These are phyloP conservation scores for Platycnemis pennipes DNA, from an alignment of 2,888 invertebrate species.

Conservation along the genomic window DNA sequence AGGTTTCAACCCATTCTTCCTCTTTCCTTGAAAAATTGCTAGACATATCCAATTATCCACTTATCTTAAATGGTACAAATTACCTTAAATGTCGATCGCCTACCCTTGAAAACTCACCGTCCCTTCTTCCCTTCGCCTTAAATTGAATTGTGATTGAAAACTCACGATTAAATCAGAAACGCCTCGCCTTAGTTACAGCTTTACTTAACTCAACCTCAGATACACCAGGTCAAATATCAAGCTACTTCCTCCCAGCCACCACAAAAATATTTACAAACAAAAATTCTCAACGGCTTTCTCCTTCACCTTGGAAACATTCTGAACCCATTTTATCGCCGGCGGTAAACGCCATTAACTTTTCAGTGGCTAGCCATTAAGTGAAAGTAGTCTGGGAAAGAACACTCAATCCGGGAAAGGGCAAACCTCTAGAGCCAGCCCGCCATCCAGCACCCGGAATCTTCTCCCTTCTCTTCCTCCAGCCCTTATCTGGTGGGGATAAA, in stretches of 20 bases:
- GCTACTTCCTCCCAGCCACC: background rate
- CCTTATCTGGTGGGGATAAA: background rate
- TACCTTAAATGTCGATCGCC: too few species aligned
- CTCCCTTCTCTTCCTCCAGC: background rate
- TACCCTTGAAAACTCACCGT: too few species aligned
- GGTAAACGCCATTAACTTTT: background rate
- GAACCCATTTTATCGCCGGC: background rate
- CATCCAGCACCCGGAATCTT: background rate
- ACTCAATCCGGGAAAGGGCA: background rate
- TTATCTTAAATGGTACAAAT: too few species aligned
- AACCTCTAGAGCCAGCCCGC: background rate
- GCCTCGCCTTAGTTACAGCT: too few species aligned
- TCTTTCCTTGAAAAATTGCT: too few species aligned
- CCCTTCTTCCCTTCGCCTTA: too few species aligned
- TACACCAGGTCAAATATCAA: too few species aligned
- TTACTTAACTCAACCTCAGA: too few species aligned
- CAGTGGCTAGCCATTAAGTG: background rate
- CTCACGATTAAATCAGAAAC: too few species aligned
- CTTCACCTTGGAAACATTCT: background rate
- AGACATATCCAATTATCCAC: too few species aligned
- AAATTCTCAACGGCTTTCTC: background rate
- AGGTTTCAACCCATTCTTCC: too few species aligned
- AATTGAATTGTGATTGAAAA: too few species aligned
- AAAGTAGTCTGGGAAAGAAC: background rate
- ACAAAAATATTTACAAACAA: background rate